Base-by-base conservation (phyloP, 2,888 invertebrate genomes). In the Dusona sp. region DNA sequence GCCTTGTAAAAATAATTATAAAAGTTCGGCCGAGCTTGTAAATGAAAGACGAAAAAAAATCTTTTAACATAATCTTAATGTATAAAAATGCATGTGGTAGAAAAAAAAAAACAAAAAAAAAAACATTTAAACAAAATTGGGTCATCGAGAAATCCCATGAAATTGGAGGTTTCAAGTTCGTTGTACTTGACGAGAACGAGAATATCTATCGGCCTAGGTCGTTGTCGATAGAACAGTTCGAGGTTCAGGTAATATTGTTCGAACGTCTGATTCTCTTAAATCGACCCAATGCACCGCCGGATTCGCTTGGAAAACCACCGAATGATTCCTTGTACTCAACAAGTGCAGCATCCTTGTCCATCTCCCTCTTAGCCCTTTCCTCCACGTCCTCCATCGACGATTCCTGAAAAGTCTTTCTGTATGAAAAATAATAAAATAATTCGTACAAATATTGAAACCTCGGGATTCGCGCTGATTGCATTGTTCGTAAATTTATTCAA, bases 211-310 rank as follows among this genome's bases (percentile, higher is more conserved):
- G 54, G 25, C 29, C 22, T n/a, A 29, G 11, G 25, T 45, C 45
- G 48, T 61, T 48, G 36, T 25, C n/a, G 22, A 19, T 73, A 13
- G 38, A 36, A 38, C 6, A n/a, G 48, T 22, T 64, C 22, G 29
- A 29, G 45, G 42, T 57, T 80, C 61, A 77, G 19, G 83, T 64
- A 36, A 79, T 33, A 4, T 77, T 70, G 29, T 57, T 29, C 33
- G 80, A 79, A 16, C 92, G 90, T 73, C 91, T 91, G 86, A 92
- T 90, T 42, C 92, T 89, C 70, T 92, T 92, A 61, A 90, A 92
- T 79, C 92, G 90, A 19, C 89, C 90, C 8, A 92, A 78, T 9
- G 89, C 88, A 0, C 88, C 88, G 3, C 88, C 88, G 16, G 90
- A 77, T 11, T 91, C 91, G 25, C 84, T 87, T 8, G 89, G 90